Percentiles rank a stretch among this genome's conserved stretches.
Evolutionary conservation across 2,888 invertebrate species (phyloP).

Genomic region (Drosophila silvestris): DNA sequence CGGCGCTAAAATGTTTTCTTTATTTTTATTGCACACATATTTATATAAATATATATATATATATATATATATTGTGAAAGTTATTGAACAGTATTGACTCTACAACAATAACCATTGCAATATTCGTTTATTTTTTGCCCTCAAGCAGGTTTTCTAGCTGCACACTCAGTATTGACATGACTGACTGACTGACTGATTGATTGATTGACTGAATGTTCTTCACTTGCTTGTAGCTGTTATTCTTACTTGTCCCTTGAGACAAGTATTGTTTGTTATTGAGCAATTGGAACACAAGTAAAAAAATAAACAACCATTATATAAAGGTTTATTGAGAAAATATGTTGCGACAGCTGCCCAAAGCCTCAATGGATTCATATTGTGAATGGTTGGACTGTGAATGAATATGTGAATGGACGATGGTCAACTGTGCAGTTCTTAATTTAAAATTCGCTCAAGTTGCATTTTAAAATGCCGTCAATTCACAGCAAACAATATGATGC

Average conservation of each 20-base stretch:
- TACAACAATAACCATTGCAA: conserved; percentile 18
- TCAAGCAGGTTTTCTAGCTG: conserved; percentile 11
- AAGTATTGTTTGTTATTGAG: conserved; percentile 4
- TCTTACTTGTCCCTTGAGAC: conserved; percentile 11
- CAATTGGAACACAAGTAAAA: neutral
- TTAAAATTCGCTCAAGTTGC: neutral
- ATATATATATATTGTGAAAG: conserved; percentile 3
- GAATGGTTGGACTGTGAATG: conserved; percentile 2
- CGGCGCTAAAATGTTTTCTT: conserved; percentile 1
- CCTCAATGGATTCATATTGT: conserved; percentile 1
- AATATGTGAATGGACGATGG: neutral
- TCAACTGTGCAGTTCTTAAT: neutral
- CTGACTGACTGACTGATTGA: conserved; percentile 16
- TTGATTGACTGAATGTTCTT: neutral
- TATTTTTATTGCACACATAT: neutral
- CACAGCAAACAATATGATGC: neutral
- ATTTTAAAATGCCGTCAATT: neutral
- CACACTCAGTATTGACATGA: conserved; percentile 1
- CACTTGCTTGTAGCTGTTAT: conserved; percentile 16
- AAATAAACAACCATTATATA: neutral
- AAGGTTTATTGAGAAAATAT: conserved; percentile 23
- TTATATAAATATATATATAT: neutral
- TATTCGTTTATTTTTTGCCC: conserved; percentile 15
- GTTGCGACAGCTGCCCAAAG: neutral
- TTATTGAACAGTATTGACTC: conserved; percentile 45